These are phyloP conservation scores for Anabas testudineus DNA, from an alignment of 2,797 vertebrate genomes.

Conservation along the genomic window DNA sequence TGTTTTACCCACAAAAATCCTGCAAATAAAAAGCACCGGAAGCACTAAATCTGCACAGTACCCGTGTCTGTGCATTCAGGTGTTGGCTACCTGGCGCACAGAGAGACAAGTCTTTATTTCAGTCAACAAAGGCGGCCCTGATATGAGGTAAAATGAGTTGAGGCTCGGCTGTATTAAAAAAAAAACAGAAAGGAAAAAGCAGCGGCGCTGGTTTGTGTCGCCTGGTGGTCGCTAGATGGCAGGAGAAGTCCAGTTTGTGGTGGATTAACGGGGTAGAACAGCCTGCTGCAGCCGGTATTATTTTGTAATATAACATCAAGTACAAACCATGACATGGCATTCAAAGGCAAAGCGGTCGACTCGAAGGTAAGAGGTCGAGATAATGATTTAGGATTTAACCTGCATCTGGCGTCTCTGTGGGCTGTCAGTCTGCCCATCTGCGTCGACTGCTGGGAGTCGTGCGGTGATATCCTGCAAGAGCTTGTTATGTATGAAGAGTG, in stretches of 20 bases:
- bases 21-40: not conserved
- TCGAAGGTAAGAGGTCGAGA: constrained; percentile 76
- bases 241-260: constrained; percentile 33
- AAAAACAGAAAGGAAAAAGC: no score
- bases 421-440: constrained; percentile 8
- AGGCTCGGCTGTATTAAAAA: constrained; percentile 33
- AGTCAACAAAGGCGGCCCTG: constrained; percentile 55
- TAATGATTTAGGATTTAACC: not conserved
- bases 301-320: constrained; percentile 50
- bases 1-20: not conserved
- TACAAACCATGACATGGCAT: constrained; percentile 81
- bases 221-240: constrained; percentile 71
- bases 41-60: not conserved
- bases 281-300: constrained; percentile 43
- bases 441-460: constrained; percentile 11
- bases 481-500: not conserved
- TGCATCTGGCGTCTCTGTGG: not conserved
- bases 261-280: constrained; percentile 63
- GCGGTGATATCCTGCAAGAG: not conserved
- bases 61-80: rapidly evolving
- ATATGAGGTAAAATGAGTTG: constrained; percentile 65
- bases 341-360: constrained; percentile 80
- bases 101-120: constrained; percentile 40
- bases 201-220: constrained; percentile 14
- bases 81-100: not conserved